Conservation (phyloP, 2,113 vertebrate species). For the Serilophus lunatus region DNA sequence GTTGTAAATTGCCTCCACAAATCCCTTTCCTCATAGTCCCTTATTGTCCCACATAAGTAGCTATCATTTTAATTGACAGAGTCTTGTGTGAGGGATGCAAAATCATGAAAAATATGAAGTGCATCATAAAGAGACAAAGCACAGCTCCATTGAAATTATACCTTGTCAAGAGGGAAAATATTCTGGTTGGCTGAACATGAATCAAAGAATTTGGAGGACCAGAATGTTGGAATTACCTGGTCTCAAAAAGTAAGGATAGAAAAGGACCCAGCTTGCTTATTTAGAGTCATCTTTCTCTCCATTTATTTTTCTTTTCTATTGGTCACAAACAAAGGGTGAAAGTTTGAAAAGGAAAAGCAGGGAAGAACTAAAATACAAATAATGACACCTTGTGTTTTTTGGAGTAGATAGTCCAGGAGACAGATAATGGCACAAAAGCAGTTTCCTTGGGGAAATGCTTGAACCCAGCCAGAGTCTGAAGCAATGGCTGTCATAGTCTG, state of each 20-base stretch:
- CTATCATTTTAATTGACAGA: constrained; percentile 63
- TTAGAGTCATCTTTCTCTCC: background rate
- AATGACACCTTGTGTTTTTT: background rate
- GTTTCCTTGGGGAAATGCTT: background rate
- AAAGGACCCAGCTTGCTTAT: background rate
- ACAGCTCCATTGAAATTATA: constrained; percentile 42
- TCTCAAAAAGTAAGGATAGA: background rate
- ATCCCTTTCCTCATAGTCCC: constrained; percentile 51
- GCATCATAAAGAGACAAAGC: constrained; percentile 39
- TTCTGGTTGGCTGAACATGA: constrained; percentile 39
- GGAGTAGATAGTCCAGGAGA: background rate
- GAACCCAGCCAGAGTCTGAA: accelerated
- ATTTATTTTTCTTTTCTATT: background rate
- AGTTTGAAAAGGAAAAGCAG: background rate
- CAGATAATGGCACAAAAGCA: background rate
- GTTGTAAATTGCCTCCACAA: constrained; percentile 52
- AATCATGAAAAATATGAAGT: constrained; percentile 53
- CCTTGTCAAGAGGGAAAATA: constrained; percentile 50
- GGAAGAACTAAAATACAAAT: background rate
- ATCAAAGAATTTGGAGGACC: constrained; percentile 36
- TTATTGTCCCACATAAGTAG: constrained; percentile 61
- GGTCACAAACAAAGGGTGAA: background rate
- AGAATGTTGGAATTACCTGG: constrained; percentile 48
- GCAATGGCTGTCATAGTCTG: accelerated
- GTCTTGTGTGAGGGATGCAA: constrained; percentile 36